phyloP scores from a whole-genome alignment of 2,797 vertebrate species.

The Knipowitschia caucasica region DNA sequence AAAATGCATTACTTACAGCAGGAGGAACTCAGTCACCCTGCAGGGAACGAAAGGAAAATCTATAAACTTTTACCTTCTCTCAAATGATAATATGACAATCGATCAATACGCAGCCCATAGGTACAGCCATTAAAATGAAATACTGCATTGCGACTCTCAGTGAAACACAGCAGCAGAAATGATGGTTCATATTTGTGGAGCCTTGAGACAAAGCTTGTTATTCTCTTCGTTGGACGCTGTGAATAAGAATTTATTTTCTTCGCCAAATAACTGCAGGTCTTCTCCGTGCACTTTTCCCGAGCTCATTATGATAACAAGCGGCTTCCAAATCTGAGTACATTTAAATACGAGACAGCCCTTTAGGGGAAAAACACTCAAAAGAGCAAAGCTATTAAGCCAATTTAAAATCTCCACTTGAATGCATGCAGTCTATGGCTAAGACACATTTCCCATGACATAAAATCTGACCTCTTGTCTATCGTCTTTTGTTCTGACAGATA shows the following conservation, averaged over 20 bases:
- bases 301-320: constrained; percentile 27
- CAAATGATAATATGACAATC: constrained; percentile 36
- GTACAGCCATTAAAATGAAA: constrained; percentile 57
- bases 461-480: constrained; percentile 30
- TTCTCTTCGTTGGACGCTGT: constrained; percentile 20
- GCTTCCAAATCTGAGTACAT: constrained; percentile 39
- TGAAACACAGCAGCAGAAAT: constrained; percentile 43
- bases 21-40: constrained; percentile 31
- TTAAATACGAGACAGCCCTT: constrained; percentile 23
- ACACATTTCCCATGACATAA: constrained; percentile 33
- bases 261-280: constrained; percentile 21
- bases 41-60: constrained; percentile 24
- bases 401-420: constrained; percentile 27
- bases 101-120: constrained; percentile 40
- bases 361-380: constrained; percentile 11
- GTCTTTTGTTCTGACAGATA: not conserved
- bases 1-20: constrained; percentile 43
- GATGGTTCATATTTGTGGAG: constrained; percentile 45
- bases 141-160: constrained; percentile 26
- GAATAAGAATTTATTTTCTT: constrained; percentile 23
- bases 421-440: constrained; percentile 14
- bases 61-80: constrained; percentile 45
- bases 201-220: constrained; percentile 39
- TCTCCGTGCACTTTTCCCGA: constrained; percentile 9
- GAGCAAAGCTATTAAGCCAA: constrained; percentile 17